Conservation (phyloP, 30 jellyfish, hydroid and myxozoan species). For the Turritopsis rubra region DNA sequence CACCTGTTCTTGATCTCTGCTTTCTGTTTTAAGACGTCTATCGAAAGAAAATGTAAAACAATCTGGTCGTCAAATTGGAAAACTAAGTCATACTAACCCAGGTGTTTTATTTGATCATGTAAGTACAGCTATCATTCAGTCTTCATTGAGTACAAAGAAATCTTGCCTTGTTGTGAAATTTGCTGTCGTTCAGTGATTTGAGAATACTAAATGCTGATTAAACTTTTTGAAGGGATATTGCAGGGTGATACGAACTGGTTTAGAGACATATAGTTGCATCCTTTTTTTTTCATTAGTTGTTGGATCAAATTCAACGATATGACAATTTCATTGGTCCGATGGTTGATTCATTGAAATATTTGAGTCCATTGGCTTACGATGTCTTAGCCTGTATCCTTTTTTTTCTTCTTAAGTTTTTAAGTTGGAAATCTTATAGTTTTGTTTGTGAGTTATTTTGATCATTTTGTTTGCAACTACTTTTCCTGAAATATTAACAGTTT, state of each 20-base stretch:
- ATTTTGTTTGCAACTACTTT: background rate
- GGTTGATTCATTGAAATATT: constrained; percentile 90
- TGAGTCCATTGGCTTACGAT: constrained; percentile 93
- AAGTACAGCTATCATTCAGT: constrained; percentile 3
- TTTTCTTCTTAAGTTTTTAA: background rate
- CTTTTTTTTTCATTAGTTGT: constrained; percentile 42
- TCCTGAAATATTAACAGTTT: constrained; percentile 38
- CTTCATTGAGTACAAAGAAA: background rate
- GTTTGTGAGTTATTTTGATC: background rate
- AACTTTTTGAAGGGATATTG: background rate
- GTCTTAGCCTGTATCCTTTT: constrained; percentile 98
- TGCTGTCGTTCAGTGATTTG: no score
- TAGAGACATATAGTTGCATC: background rate
- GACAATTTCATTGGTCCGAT: constrained; percentile 96
- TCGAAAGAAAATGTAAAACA: constrained; percentile 88
- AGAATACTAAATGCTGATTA: no score
- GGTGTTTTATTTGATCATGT: constrained; percentile 82
- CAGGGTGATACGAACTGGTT: background rate
- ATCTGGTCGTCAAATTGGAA: constrained; percentile 97
- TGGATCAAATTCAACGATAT: constrained; percentile 86
- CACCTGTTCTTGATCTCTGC: background rate
- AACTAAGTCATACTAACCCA: constrained; percentile 93
- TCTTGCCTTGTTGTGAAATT: no score
- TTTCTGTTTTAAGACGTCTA: constrained; percentile 53
- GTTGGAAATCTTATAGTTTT: background rate